These are phyloP conservation scores for Tetranychus piercei DNA, from an alignment of 2,888 invertebrate species.

Conservation along the genomic window DNA sequence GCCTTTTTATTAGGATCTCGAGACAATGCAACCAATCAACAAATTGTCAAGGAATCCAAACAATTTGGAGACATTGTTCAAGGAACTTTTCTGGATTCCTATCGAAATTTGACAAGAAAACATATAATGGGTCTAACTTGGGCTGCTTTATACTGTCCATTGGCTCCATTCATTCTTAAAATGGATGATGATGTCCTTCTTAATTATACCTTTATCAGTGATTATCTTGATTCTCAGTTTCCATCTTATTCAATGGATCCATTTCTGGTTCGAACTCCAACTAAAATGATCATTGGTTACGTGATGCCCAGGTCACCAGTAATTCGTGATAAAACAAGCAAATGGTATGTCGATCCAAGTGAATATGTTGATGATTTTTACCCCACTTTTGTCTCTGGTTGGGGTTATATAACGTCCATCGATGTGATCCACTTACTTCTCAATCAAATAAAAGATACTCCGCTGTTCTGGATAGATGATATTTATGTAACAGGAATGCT, in stretches of 20 bases:
- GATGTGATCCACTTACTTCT: slow-evolving; percentile 37
- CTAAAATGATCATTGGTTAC: slow-evolving; percentile 22
- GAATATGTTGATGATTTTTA: slow-evolving; percentile 47
- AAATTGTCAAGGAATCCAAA: slow-evolving; percentile 38
- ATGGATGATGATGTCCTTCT: slow-evolving; percentile 60
- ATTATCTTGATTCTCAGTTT: slow-evolving; percentile 10
- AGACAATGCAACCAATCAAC: slow-evolving; percentile 31
- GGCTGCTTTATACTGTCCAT: slow-evolving; percentile 49
- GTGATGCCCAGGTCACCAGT: slow-evolving; percentile 23
- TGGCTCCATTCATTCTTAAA: slow-evolving; percentile 51
- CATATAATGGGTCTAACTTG: slow-evolving; percentile 64
- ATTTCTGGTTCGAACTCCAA: slow-evolving; percentile 1
- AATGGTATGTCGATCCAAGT: slow-evolving; percentile 54
- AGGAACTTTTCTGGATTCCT: slow-evolving; percentile 55
- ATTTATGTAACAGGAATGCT: slow-evolving; percentile 64
- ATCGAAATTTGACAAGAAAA: slow-evolving; percentile 64
- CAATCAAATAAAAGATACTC: slow-evolving; percentile 36
- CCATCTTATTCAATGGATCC: background rate
- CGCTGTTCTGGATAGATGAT: slow-evolving; percentile 82
- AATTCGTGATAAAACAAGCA: slow-evolving; percentile 45
- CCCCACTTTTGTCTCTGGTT: slow-evolving; percentile 60
- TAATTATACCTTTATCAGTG: slow-evolving; percentile 33
- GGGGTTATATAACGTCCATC: slow-evolving; percentile 59
- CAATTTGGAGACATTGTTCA: slow-evolving; percentile 50
- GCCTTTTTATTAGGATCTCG: slow-evolving; percentile 49